A percentile compares a stretch with the other conserved stretches of the same genome.
Conservation (phyloP, 2,888 invertebrate species). For the Neoascia interrupta region DNA sequence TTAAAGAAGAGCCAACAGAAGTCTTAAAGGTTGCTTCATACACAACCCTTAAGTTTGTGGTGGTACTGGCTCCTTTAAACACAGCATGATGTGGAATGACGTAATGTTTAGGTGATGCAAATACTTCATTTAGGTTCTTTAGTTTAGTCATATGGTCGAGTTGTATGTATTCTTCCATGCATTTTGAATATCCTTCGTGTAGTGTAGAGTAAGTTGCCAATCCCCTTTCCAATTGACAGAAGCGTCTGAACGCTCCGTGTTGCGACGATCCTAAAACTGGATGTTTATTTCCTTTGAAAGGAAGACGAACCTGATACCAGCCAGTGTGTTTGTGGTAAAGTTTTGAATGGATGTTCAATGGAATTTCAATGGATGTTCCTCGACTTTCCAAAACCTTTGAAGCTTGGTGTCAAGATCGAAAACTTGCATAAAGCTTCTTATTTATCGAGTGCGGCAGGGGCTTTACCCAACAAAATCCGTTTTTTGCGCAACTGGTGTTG, state of each 20-base stretch:
- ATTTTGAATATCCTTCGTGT: too few species aligned
- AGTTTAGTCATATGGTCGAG: not conserved
- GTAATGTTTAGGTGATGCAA: not conserved
- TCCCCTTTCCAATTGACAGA: not conserved
- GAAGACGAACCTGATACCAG: not conserved
- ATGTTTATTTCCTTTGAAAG: not conserved
- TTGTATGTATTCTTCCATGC: slow-evolving; percentile 1
- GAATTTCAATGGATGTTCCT: not conserved
- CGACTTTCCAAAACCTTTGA: slow-evolving; percentile 3
- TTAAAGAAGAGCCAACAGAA: not conserved
- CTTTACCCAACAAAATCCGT: not conserved
- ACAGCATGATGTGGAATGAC: not conserved
- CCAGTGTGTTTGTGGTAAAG: not conserved
- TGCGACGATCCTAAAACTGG: not conserved
- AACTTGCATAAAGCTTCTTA: not conserved
- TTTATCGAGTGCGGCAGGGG: not conserved
- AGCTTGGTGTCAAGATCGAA: too few species aligned
- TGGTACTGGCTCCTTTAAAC: not conserved
- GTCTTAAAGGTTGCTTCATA: not conserved
- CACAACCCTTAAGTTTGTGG: not conserved
- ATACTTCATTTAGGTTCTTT: not conserved
- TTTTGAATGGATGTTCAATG: not conserved
- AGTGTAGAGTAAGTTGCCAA: too few species aligned
- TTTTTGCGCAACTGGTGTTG: not conserved
- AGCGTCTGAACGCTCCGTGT: not conserved